phyloP scores from a whole-genome alignment of 2,797 vertebrate genomes.

The Xerus rutilus region DNA sequence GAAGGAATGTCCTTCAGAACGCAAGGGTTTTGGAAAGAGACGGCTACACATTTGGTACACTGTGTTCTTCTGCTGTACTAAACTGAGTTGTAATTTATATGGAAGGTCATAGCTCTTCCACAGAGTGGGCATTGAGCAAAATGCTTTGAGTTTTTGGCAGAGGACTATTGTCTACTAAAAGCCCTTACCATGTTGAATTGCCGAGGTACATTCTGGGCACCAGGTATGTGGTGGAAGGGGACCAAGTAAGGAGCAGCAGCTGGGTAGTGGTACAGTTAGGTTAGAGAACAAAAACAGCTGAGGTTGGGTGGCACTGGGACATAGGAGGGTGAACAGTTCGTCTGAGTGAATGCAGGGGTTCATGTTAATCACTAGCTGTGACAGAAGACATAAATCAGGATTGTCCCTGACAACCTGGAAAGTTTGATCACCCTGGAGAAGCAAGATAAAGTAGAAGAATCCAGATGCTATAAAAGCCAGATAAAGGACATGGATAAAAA shows the following conservation, averaged over 20 bases:
- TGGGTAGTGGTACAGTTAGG: neutral
- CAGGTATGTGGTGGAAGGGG: neutral
- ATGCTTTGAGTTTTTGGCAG: neutral
- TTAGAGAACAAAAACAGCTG: neutral
- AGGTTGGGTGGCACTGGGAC: neutral
- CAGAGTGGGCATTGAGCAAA: neutral
- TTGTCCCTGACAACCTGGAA: neutral
- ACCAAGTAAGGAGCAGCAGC: neutral
- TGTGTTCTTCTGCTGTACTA: neutral
- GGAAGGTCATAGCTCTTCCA: neutral
- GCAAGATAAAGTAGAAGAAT: neutral
- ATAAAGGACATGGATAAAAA: neutral
- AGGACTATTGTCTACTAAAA: neutral
- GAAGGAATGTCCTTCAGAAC: neutral
- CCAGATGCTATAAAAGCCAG: neutral
- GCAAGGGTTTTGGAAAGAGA: neutral
- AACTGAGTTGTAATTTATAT: neutral
- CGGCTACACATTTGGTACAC: neutral
- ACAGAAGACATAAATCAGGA: constrained; percentile 6
- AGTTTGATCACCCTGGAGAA: neutral
- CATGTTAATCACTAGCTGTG: neutral
- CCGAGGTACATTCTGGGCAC: neutral
- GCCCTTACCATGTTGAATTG: neutral
- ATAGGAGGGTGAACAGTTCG: neutral
- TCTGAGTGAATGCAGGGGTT: neutral